A percentile compares a stretch with the other conserved stretches of the same genome.
phyloP scores from a whole-genome alignment of 2,888 invertebrate species.

The Leptopilina syphax region DNA sequence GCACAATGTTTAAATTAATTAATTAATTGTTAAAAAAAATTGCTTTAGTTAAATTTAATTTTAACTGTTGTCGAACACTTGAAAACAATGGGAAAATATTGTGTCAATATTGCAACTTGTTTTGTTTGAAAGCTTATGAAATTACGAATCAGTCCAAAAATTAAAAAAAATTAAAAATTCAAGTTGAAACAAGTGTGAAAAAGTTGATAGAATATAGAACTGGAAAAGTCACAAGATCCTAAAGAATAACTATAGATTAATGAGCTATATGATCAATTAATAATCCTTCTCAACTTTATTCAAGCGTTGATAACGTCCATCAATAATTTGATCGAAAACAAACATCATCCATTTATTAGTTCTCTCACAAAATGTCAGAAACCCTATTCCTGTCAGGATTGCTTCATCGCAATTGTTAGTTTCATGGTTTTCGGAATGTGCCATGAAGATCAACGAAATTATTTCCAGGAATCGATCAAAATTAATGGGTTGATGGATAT shows the following conservation, averaged over 20 bases:
- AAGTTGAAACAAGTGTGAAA: too few relatives aligned
- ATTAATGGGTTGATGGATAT: slow-evolving; percentile 14
- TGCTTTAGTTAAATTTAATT: too few relatives aligned
- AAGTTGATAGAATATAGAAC: too few relatives aligned
- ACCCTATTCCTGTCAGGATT: slow-evolving; percentile 1
- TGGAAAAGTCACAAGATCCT: too few relatives aligned
- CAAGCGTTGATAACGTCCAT: slow-evolving; percentile 7
- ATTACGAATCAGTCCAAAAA: too few relatives aligned
- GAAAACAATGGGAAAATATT: too few relatives aligned
- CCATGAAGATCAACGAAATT: background rate
- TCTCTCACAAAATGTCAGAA: background rate
- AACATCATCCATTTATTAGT: slow-evolving; percentile 5
- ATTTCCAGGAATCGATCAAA: slow-evolving; percentile 5
- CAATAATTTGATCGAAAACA: background rate
- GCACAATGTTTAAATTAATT: too few relatives aligned
- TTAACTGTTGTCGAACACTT: too few relatives aligned
- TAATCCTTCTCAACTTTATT: background rate
- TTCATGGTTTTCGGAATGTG: slow-evolving; percentile 17
- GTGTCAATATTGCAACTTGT: too few relatives aligned
- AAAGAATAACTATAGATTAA: background rate
- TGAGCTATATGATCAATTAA: background rate
- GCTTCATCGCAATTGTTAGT: slow-evolving; percentile 2
- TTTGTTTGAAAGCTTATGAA: too few relatives aligned
- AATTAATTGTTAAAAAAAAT: too few relatives aligned
- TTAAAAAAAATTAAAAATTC: too few relatives aligned